Base-by-base conservation (phyloP, 2,113 vertebrate genomes). In the Isichthys henryi region DNA sequence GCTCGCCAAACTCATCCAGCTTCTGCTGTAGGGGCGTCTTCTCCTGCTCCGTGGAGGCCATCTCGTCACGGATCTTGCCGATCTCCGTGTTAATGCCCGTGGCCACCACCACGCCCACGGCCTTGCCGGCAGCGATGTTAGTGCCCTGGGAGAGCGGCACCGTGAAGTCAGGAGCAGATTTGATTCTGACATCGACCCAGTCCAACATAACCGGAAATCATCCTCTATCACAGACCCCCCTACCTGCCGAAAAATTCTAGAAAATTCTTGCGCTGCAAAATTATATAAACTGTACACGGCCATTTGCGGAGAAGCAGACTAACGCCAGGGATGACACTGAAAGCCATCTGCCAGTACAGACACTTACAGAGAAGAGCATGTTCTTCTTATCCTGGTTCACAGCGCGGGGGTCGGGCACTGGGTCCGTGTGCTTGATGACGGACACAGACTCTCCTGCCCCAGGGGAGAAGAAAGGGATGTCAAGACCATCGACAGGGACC, bases 361-460 rank as follows among this genome's bases (percentile, higher is more conserved):
- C 66, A 96, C 98, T 97, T 93, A 99, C 98, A 92, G 98, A 99
- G 93, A 99, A 99, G 43, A 99, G 96, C 98, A 99, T 99, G 93
- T 99, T 99, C 96, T 99, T 99, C 93, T 99, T 99, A 94, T 99
- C 98, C 90, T 99, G 98, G 93, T 99, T 99, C 87, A 99, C 98
- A 50, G 98, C 98, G 27, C 98, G 97, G 19, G 98, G 98, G 94
- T 99, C 98, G 35, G 98, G 98, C 49, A 99, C 98, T 0, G 98
- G 98, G 93, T 99, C 98, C 0, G 98, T 99, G 94, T 99, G 98
- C 93, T 99, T 99, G 92, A 99, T 99, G 90, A 99, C 97, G 8
- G 98, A 99, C 21, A 99, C 96, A 39, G 98, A 99, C 92, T 99
- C 98, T 90, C 98, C 98, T 99, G 89, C 43, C 92, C 53, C 10